phyloP scores from a whole-genome alignment of 2,113 vertebrate genomes.

The Ciconia stormi region DNA sequence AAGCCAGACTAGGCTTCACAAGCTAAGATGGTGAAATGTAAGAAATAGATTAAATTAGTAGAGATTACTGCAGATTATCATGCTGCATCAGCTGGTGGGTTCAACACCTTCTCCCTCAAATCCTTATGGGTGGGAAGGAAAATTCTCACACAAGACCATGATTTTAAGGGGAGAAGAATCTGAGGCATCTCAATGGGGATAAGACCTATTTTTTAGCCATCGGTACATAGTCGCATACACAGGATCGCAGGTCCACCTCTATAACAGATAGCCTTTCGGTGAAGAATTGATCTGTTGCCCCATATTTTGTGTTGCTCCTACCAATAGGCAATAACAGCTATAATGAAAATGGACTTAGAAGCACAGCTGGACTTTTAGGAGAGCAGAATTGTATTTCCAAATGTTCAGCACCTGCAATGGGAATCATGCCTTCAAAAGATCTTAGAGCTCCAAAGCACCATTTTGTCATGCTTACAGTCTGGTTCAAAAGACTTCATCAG shows the following conservation, averaged over 20 bases:
- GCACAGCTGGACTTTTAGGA: not conserved
- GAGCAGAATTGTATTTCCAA: not conserved
- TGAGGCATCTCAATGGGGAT: not conserved
- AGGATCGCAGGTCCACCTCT: not conserved
- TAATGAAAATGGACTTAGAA: not conserved
- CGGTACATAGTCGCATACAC: not conserved
- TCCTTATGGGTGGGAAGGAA: not conserved
- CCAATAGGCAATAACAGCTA: not conserved
- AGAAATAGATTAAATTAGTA: not conserved
- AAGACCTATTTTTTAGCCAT: not conserved
- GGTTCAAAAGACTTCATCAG: not conserved
- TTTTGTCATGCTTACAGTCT: not conserved
- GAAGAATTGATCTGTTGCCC: not conserved
- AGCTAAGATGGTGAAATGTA: not conserved
- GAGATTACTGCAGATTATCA: not conserved
- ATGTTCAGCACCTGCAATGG: not conserved
- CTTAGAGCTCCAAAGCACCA: not conserved
- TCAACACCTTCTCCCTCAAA: not conserved
- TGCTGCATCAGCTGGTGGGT: not conserved
- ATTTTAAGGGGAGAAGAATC: not conserved
- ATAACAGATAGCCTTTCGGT: not conserved
- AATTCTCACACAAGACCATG: not conserved
- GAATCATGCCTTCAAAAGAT: not conserved
- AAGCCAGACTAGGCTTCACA: not conserved
- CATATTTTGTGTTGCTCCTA: not conserved